Evolutionary conservation across 2,113 vertebrate species (phyloP).

Genomic region (Cairina moschata): DNA sequence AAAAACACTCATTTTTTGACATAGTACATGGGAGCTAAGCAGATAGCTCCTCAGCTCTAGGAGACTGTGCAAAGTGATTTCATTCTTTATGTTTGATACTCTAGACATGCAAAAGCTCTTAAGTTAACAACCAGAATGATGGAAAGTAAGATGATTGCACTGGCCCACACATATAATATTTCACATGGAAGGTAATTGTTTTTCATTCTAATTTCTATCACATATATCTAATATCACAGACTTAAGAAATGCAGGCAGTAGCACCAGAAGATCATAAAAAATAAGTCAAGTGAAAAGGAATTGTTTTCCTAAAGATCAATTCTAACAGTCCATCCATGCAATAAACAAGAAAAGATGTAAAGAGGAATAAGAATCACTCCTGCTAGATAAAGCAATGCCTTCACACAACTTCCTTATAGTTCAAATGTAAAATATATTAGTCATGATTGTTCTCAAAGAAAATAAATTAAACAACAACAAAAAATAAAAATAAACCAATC

Average conservation of each 20-base stretch:
- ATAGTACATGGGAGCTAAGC: neutral
- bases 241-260: neutral
- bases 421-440: neutral
- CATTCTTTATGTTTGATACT: neutral
- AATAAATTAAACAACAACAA: neutral
- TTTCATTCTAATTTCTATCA: slow-evolving; percentile 13
- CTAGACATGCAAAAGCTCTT: slow-evolving; percentile 23
- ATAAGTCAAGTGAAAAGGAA: neutral
- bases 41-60: neutral
- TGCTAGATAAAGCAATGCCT: neutral
- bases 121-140: slow-evolving; percentile 18
- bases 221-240: neutral
- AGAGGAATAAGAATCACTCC: neutral
- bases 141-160: neutral
- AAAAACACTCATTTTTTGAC: neutral
- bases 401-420: neutral
- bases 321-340: rapidly evolving
- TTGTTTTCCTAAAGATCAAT: neutral
- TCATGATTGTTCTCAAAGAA: neutral
- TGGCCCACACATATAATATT: neutral
- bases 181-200: slow-evolving; percentile 5
- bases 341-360: neutral
- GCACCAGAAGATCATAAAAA: neutral
- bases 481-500: neutral
- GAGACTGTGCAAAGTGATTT: neutral